Conservation (phyloP, 2,113 vertebrate genomes). For the Lontra canadensis region DNA sequence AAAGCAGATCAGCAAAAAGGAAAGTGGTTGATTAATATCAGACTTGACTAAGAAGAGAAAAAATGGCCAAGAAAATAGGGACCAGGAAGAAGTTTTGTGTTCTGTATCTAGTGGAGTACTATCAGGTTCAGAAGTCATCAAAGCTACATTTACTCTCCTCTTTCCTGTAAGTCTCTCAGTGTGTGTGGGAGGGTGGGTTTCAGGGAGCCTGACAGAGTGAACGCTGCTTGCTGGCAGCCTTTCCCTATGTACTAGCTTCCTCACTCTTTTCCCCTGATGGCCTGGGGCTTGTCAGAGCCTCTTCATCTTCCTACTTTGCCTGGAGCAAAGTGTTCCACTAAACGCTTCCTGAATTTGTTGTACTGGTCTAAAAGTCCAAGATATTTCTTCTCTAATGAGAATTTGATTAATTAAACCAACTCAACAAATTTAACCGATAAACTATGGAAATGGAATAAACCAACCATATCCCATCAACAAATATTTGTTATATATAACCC, state of each 20-base stretch:
- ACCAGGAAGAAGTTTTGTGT: background rate
- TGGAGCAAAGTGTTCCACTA: background rate
- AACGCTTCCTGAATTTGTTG: background rate
- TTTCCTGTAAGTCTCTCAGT: background rate
- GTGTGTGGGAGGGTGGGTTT: no score
- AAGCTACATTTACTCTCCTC: background rate
- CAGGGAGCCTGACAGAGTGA: background rate
- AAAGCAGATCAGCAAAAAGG: background rate
- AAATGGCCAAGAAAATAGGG: background rate
- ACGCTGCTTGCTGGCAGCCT: background rate
- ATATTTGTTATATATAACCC: slow-evolving; percentile 17
- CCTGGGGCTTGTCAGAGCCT: background rate
- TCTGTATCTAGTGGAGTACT: background rate
- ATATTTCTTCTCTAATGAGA: slow-evolving; percentile 3
- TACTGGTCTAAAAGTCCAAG: background rate
- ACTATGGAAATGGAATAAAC: slow-evolving; percentile 4
- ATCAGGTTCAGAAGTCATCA: background rate
- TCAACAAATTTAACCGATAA: background rate
- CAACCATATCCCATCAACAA: background rate
- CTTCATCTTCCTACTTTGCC: background rate
- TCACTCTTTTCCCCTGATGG: background rate
- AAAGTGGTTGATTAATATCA: background rate
- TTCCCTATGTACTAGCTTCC: background rate
- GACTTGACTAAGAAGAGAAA: background rate
- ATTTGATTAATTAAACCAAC: slow-evolving; percentile 33